Evolutionary conservation across 2,797 vertebrate species (phyloP), one percentile per base, ranked within the genome.

Genomic region (Crax fasciolata): DNA sequence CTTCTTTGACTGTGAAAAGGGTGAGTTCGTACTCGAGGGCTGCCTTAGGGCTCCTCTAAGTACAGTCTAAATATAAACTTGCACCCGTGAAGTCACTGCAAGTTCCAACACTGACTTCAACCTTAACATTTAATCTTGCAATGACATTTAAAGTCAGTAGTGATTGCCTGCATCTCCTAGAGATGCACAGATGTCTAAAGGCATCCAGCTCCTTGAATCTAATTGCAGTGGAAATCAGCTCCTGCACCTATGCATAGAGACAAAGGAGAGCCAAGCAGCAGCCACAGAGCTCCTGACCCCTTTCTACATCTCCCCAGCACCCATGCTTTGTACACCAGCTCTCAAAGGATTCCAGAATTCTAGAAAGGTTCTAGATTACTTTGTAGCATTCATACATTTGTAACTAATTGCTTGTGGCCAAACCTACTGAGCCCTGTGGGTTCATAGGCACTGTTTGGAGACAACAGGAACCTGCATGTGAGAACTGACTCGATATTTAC

Each of bases 1-100:
- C 3, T 84, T 41, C 68, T 90, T 48, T 91, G 70, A 51, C 76
- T 59, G 35, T 62, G 24, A 52, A 94, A 66, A 48, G 83, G 24
- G 58, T 0, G 10, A 46, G 48, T 78, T 65, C 70, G 73, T 76
- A 86, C 85, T 82, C 48, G 88, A 95, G 66, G 82, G 61, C 79
- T 93, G 88, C 93, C 90, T 95, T 73, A 82, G 63, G 95, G 95
- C 83, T 97, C 48, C 48, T 93, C 62, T 84, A 76, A 79, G 13
- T 39, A 21, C 19, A 76, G 20, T 52, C 92, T 93, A 95, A 94
- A 95, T 87, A 93, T 92, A 95, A 94, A 90, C 70, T 66, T 71
- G 59, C 80, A 93, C 59, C 79, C 67, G 25, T 63, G 61, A n/a
- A 65, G 46, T 89, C 41, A 35, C 44, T 80, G 39, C 46, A 54